Percentiles rank a stretch among this genome's conserved stretches.
These are phyloP conservation scores for Crambe crambe DNA, from an alignment of 37 sponge, comb jelly and placozoan genomes.

Conservation along the genomic window DNA sequence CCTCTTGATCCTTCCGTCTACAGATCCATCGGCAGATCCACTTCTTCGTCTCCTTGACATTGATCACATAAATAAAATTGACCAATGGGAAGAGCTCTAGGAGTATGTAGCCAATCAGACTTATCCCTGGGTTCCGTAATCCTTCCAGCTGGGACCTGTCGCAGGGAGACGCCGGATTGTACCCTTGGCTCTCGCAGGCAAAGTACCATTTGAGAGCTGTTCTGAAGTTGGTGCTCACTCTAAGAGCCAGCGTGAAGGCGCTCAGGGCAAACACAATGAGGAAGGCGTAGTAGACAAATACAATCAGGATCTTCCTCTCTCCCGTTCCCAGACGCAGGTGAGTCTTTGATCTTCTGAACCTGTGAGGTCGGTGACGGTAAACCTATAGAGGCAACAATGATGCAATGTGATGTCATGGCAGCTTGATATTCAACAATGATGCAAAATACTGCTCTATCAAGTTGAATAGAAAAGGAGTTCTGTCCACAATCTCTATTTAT, in stretches of 20 bases:
- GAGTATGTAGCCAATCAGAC: background rate
- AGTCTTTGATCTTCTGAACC: background rate
- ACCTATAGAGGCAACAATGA: too few relatives aligned
- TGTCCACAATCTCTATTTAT: too few relatives aligned
- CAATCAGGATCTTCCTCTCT: slow-evolving; percentile 7
- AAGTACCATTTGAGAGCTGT: slow-evolving; percentile 1
- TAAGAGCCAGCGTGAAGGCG: background rate
- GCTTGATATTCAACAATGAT: too few relatives aligned
- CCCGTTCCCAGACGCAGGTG: slow-evolving; percentile 8
- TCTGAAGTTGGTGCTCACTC: background rate
- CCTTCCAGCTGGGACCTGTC: background rate
- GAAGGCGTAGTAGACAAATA: slow-evolving; percentile 1
- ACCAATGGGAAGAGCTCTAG: slow-evolving; percentile 20
- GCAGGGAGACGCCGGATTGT: background rate
- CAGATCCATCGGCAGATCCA: too few relatives aligned
- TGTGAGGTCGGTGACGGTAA: background rate
- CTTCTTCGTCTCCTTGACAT: slow-evolving; percentile 19
- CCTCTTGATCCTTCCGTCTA: too few relatives aligned
- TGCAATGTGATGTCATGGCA: too few relatives aligned
- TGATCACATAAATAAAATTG: slow-evolving; percentile 41
- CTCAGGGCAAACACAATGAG: slow-evolving; percentile 9
- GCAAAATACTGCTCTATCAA: too few relatives aligned
- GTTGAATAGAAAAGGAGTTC: too few relatives aligned
- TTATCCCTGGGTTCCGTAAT: background rate
- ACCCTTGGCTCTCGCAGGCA: slow-evolving; percentile 11